These are phyloP conservation scores for Myotis daubentonii DNA, from an alignment of 2,797 vertebrate genomes.

Conservation along the genomic window DNA sequence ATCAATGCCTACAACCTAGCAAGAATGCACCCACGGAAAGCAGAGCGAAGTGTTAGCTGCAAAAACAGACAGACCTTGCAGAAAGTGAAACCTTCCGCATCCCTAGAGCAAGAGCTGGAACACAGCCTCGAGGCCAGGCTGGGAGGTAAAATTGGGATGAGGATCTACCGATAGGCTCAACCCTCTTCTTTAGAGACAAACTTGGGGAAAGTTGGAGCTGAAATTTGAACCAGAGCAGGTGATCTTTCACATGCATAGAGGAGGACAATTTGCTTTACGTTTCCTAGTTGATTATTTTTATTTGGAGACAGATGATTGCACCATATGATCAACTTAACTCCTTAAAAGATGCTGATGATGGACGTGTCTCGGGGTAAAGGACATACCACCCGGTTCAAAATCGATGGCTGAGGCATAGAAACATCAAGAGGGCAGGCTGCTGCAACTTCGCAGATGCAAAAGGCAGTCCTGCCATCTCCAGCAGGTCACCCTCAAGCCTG, in stretches of 20 bases:
- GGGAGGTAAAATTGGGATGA: background rate
- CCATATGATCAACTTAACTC: background rate
- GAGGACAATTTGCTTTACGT: background rate
- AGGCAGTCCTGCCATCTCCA: background rate
- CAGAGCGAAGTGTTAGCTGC: background rate
- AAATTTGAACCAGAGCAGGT: background rate
- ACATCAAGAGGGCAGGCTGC: background rate
- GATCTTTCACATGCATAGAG: background rate
- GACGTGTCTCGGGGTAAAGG: background rate
- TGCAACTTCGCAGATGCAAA: background rate
- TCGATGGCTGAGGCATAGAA: background rate
- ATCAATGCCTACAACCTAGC: background rate
- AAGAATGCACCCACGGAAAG: background rate
- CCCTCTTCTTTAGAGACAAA: background rate
- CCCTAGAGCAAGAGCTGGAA: background rate
- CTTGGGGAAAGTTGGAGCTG: background rate
- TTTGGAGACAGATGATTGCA: background rate
- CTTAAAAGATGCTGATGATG: background rate
- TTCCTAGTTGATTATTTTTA: slow-evolving; percentile 15
- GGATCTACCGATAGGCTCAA: background rate
- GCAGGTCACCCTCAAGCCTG: background rate
- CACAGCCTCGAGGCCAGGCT: background rate
- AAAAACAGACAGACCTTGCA: background rate
- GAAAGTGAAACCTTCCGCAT: background rate
- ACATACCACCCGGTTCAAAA: background rate